A percentile compares a stretch with the other conserved stretches of the same genome.
Conservation (phyloP, 2,113 vertebrate genomes). For the Gulo gulo region DNA sequence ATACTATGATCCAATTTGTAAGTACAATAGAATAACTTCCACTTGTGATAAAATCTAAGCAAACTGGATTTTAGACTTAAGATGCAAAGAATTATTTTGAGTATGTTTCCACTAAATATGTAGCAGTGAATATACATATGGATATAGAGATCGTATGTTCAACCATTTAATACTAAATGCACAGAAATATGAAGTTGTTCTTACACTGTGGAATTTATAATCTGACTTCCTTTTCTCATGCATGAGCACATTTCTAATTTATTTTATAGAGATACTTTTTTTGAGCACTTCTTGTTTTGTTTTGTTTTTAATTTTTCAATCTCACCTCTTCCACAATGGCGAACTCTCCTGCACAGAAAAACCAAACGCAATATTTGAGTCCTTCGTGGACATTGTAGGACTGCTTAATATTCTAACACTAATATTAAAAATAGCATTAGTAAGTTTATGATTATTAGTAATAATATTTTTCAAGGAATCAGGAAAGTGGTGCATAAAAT, state of each 20-base stretch:
- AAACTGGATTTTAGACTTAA: slow-evolving; percentile 11
- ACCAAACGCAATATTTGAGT: not conserved
- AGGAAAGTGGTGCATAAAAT: not conserved
- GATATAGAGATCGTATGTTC: not conserved
- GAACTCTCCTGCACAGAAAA: not conserved
- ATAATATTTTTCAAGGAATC: slow-evolving; percentile 4
- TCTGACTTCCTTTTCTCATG: not conserved
- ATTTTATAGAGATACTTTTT: not conserved
- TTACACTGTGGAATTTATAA: not conserved
- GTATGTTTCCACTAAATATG: not conserved
- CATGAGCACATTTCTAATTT: not conserved
- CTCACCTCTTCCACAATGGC: not conserved
- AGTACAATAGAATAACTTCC: not conserved
- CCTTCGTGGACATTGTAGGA: not conserved
- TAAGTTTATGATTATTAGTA: slow-evolving; percentile 8
- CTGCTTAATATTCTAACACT: not conserved
- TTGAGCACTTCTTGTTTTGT: not conserved
- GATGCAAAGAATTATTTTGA: not conserved
- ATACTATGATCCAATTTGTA: not conserved
- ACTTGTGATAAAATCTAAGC: not conserved
- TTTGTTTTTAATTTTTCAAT: not conserved
- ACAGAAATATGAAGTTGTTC: not conserved
- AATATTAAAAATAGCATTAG: not conserved
- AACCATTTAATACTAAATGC: not conserved
- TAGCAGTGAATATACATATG: not conserved